These are phyloP conservation scores for Sitobion miscanthi DNA, from an alignment of 1,140 invertebrate genomes.

Conservation along the genomic window DNA sequence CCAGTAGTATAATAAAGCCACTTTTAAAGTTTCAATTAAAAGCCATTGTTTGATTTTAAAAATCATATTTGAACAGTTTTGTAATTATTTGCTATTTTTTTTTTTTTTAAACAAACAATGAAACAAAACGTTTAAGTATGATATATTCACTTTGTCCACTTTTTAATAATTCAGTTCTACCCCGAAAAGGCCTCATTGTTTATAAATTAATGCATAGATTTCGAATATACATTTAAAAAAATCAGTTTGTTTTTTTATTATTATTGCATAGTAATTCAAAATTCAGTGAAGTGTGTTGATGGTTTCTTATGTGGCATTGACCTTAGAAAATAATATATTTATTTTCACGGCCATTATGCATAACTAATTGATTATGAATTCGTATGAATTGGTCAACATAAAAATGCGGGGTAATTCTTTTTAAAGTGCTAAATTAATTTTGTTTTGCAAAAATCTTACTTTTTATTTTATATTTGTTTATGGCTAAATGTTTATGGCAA, in stretches of 20 bases:
- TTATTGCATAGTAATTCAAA: neutral
- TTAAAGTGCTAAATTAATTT: neutral
- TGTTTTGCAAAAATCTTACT: neutral
- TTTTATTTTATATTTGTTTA: neutral
- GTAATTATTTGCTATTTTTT: neutral
- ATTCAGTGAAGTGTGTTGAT: neutral
- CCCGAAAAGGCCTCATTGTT: neutral
- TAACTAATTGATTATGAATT: constrained; percentile 30
- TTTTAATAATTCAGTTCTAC: neutral
- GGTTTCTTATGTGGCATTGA: constrained; percentile 50
- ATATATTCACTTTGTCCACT: neutral
- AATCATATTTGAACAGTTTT: neutral
- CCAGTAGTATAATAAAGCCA: neutral
- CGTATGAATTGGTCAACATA: neutral
- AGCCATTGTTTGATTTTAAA: neutral
- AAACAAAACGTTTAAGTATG: neutral
- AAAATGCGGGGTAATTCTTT: neutral
- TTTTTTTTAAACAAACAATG: neutral
- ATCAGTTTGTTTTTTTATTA: neutral
- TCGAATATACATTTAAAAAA: neutral
- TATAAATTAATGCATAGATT: neutral
- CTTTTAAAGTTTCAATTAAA: neutral
- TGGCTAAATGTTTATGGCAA: too few species aligned
- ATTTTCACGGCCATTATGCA: constrained; percentile 44
- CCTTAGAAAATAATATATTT: constrained; percentile 22